These are phyloP conservation scores for Ecdyonurus torrentis DNA, from an alignment of 2,888 invertebrate species.

Conservation along the genomic window DNA sequence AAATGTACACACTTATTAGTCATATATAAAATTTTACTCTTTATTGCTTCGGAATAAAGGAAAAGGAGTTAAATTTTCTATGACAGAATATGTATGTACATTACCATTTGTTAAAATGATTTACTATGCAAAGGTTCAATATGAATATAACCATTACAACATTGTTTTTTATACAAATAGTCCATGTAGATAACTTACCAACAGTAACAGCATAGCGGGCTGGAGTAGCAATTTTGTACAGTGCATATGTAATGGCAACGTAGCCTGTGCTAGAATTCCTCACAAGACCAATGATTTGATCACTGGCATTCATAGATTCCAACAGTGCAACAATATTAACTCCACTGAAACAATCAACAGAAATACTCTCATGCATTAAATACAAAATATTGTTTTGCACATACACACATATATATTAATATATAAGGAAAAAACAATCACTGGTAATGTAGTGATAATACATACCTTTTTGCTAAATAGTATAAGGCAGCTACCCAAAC, in stretches of 20 bases:
- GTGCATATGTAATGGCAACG: constrained; percentile 72
- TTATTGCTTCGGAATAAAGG: no score
- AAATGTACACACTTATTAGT: no score
- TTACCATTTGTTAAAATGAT: not conserved
- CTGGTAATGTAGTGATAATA: no score
- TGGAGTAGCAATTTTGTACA: constrained; percentile 89
- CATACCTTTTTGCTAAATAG: constrained; percentile 71
- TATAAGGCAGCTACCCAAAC: constrained; percentile 84
- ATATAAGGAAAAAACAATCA: no score
- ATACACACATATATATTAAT: no score
- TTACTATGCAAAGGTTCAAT: not conserved
- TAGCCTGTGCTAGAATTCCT: constrained; percentile 70
- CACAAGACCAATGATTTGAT: constrained; percentile 57
- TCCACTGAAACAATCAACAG: constrained; percentile 66
- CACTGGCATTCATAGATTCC: constrained; percentile 60
- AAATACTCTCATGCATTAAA: no score
- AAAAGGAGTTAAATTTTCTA: no score
- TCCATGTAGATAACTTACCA: constrained; percentile 34
- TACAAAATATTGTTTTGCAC: no score
- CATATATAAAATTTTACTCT: no score
- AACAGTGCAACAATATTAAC: constrained; percentile 71
- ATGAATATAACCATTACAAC: not conserved
- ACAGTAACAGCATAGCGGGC: constrained; percentile 82
- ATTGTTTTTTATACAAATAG: not conserved
- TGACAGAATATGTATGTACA: no score